phyloP scores from a whole-genome alignment of 1,140 invertebrate genomes.

The Scaptomyza pallida region DNA sequence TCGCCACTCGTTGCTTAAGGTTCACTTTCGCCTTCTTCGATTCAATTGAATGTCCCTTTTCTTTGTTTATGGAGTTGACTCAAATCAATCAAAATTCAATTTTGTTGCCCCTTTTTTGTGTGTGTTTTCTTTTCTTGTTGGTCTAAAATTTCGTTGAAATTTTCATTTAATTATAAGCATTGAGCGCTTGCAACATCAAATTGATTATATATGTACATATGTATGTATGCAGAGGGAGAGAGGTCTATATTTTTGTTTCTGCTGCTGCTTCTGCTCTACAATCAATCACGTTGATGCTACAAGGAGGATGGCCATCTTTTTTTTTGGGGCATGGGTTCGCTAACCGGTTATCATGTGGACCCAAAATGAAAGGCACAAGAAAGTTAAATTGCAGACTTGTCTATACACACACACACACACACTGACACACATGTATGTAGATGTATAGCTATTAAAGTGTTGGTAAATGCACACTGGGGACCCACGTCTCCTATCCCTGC shows the following conservation, averaged over 20 bases:
- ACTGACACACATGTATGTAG: not conserved
- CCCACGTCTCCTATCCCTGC: conserved; percentile 9
- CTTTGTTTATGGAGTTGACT: conserved; percentile 16
- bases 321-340: not conserved
- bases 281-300: conserved; percentile 57
- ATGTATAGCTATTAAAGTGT: conserved; percentile 37
- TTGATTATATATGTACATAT: too few relatives aligned
- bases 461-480: conserved; percentile 74
- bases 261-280: conserved; percentile 4
- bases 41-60: conserved; percentile 21
- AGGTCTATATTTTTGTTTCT: not conserved
- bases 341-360: conserved; percentile 38
- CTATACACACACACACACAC: conserved; percentile 6
- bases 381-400: conserved; percentile 28
- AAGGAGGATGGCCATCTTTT: not conserved
- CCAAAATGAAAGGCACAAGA: conserved; percentile 35
- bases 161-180: conserved; percentile 63
- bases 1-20: not conserved
- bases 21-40: conserved; percentile 3
- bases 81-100: conserved; percentile 66
- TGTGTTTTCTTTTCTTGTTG: conserved; percentile 3
- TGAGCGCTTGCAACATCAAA: conserved; percentile 10
- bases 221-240: too few relatives aligned
- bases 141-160: conserved; percentile 21
- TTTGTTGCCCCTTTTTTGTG: conserved; percentile 27